Percentiles rank a stretch among this genome's conserved stretches.
Conservation (phyloP, 2,113 vertebrate genomes). For the Salminus brasiliensis region DNA sequence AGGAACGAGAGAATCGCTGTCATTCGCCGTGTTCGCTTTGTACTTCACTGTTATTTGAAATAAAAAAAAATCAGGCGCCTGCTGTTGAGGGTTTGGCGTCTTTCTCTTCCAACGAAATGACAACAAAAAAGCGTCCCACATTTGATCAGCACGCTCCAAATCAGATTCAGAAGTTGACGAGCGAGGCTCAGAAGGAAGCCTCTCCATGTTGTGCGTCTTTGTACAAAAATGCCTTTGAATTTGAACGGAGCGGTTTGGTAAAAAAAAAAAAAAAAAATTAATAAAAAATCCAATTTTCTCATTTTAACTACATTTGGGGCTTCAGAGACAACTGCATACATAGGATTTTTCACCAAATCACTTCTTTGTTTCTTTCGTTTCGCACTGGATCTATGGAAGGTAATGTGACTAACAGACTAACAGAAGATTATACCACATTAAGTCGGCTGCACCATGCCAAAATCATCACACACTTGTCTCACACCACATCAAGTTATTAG, state of each 20-base stretch:
- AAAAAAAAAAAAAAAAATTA: too few species aligned
- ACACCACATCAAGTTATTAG: too few species aligned
- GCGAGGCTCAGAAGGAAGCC: background rate
- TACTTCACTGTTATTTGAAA: conserved; percentile 33
- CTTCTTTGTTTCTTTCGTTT: too few species aligned
- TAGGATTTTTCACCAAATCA: too few species aligned
- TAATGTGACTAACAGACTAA: too few species aligned
- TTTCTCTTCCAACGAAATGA: background rate
- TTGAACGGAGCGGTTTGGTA: background rate
- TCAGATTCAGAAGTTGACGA: conserved; percentile 31
- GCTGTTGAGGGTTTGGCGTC: conserved; percentile 37
- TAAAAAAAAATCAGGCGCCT: conserved; percentile 35
- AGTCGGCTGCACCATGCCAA: too few species aligned
- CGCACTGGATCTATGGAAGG: too few species aligned
- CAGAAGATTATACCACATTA: too few species aligned
- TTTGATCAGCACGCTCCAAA: conserved; percentile 39
- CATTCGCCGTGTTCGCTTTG: background rate
- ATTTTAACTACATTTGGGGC: too few species aligned
- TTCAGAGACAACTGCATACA: too few species aligned
- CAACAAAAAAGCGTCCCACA: conserved; percentile 19
- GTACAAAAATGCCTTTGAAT: background rate
- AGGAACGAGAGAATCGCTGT: background rate
- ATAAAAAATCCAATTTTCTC: too few species aligned
- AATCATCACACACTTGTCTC: too few species aligned
- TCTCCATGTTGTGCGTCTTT: background rate